phyloP scores from a whole-genome alignment of 1,140 invertebrate genomes.

The Metaphire vulgaris region DNA sequence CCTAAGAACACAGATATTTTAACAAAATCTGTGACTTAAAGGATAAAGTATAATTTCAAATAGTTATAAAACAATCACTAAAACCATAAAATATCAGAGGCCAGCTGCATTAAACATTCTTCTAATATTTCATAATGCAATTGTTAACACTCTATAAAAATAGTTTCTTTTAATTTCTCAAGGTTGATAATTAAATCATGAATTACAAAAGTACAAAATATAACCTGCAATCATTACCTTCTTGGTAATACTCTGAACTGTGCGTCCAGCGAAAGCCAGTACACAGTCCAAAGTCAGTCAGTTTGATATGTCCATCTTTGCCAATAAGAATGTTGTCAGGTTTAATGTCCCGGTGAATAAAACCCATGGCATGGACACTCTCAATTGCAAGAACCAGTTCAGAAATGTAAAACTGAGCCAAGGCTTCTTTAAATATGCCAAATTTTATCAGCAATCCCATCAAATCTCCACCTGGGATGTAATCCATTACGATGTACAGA shows the following conservation, averaged over 20 bases:
- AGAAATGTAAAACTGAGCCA: slow-evolving; percentile 93
- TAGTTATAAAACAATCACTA: too few species aligned
- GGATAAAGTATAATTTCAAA: too few species aligned
- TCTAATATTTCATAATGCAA: too few species aligned
- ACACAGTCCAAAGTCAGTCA: slow-evolving; percentile 97
- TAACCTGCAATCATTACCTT: too few species aligned
- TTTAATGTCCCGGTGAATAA: slow-evolving; percentile 54
- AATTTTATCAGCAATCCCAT: slow-evolving; percentile 93
- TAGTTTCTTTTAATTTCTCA: too few species aligned
- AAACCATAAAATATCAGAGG: too few species aligned
- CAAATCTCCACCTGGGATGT: slow-evolving; percentile 95
- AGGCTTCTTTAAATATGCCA: slow-evolving; percentile 64
- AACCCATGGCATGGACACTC: slow-evolving; percentile 94
- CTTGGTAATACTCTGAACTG: slow-evolving; percentile 93
- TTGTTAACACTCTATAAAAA: too few species aligned
- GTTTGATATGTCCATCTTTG: slow-evolving; percentile 92
- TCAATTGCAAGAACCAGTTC: slow-evolving; percentile 97
- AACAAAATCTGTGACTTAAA: too few species aligned
- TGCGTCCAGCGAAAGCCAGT: slow-evolving; percentile 99
- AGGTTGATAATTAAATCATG: too few species aligned
- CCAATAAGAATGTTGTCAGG: slow-evolving; percentile 99
- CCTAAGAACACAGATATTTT: background rate
- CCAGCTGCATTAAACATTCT: too few species aligned
- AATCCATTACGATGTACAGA: slow-evolving; percentile 99
- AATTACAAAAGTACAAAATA: too few species aligned